A percentile compares a stretch with the other conserved stretches of the same genome.
These are phyloP conservation scores for Calyptommatus sinebrachiatus DNA, from an alignment of 2,113 vertebrate species.

Conservation along the genomic window DNA sequence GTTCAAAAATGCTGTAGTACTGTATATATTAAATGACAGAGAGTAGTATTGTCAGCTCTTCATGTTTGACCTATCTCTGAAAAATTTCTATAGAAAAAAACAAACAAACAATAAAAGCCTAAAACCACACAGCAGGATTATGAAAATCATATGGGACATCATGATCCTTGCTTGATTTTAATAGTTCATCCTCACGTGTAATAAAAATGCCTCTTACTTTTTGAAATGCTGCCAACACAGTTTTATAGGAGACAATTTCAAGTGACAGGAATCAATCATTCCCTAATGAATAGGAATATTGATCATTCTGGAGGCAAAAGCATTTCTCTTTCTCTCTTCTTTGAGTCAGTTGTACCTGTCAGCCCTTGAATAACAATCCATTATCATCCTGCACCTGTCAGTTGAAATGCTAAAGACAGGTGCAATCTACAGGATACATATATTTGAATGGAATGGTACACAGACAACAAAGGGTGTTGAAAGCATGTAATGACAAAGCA, in stretches of 20 bases:
- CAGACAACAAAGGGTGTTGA: not conserved
- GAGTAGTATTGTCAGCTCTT: too few species aligned
- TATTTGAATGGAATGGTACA: not conserved
- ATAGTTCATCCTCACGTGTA: slow-evolving; percentile 33
- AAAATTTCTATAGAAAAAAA: slow-evolving; percentile 36
- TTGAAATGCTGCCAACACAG: slow-evolving; percentile 32
- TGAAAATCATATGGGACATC: slow-evolving; percentile 36
- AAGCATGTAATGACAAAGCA: not conserved
- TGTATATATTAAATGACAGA: too few species aligned
- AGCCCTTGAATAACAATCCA: slow-evolving; percentile 13
- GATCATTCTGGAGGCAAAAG: slow-evolving; percentile 26
- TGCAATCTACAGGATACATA: not conserved
- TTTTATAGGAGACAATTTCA: slow-evolving; percentile 23
- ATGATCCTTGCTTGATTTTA: slow-evolving; percentile 13
- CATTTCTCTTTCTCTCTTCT: not conserved
- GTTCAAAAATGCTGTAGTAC: too few species aligned
- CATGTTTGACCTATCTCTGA: too few species aligned
- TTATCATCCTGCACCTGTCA: slow-evolving; percentile 19
- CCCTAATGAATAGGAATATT: slow-evolving; percentile 18
- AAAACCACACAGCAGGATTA: not conserved
- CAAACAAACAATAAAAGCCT: not conserved
- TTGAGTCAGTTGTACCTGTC: slow-evolving; percentile 22
- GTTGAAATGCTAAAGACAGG: slow-evolving; percentile 25
- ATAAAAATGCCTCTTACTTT: slow-evolving; percentile 9
- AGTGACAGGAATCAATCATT: not conserved